Percentiles rank a stretch among this genome's conserved stretches.
phyloP scores from a whole-genome alignment of 1,140 invertebrate species.

The Nephotettix cincticeps region DNA sequence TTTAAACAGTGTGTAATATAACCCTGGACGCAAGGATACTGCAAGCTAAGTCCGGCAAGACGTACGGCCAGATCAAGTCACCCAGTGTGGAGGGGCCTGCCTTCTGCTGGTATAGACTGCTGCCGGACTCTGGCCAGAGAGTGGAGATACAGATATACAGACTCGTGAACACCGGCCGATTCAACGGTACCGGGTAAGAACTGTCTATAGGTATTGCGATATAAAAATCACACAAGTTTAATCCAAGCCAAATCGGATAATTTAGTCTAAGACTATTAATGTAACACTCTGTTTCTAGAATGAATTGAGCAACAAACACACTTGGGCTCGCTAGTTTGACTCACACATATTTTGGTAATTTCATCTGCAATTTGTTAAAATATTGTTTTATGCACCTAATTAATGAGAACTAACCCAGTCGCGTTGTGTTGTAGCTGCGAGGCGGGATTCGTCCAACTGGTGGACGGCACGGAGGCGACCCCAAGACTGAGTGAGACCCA shows the following conservation, averaged over 20 bases:
- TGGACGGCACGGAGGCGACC: conserved; percentile 55
- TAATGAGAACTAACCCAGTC: no score
- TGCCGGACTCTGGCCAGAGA: conserved; percentile 66
- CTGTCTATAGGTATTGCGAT: no score
- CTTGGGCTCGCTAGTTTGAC: no score
- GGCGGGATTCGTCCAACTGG: conserved; percentile 66
- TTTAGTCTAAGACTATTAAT: no score
- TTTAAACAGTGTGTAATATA: conserved; percentile 79
- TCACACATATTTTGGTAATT: no score
- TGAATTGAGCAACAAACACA: no score
- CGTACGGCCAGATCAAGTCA: conserved; percentile 75
- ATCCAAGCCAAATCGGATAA: no score
- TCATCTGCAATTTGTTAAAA: no score
- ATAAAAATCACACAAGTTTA: no score
- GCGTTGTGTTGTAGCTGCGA: conserved; percentile 64
- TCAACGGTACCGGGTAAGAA: conserved; percentile 54
- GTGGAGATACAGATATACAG: conserved; percentile 77
- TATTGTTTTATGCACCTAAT: no score
- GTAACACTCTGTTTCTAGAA: no score
- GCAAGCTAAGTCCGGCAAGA: conserved; percentile 65
- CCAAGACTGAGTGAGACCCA: conserved; percentile 49
- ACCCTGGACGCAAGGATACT: conserved; percentile 68
- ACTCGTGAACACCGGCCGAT: conserved; percentile 67
- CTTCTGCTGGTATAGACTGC: conserved; percentile 68
- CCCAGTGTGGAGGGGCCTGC: conserved; percentile 68